phyloP scores from a whole-genome alignment of 1,140 invertebrate genomes.

The Varroa destructor region DNA sequence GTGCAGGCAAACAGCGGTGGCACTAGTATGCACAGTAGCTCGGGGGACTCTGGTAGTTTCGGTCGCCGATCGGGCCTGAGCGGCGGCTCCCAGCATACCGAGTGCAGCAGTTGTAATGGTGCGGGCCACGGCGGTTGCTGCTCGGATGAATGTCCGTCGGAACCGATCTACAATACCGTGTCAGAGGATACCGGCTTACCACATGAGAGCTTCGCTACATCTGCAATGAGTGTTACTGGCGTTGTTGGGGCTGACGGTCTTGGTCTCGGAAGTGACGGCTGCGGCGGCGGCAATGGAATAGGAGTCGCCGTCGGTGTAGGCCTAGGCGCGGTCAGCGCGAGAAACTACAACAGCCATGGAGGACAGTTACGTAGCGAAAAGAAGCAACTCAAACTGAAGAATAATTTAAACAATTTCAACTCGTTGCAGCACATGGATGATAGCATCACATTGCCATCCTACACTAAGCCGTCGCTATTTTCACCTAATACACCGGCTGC shows the following conservation, averaged over 20 bases:
- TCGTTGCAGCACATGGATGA: conserved; percentile 27
- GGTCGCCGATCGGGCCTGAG: conserved; percentile 12
- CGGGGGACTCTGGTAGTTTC: conserved; percentile 14
- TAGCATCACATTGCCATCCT: conserved; percentile 22
- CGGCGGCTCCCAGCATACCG: conserved; percentile 16
- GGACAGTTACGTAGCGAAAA: conserved; percentile 3
- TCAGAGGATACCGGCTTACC: neutral
- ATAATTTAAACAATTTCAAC: conserved; percentile 10
- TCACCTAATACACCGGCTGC: conserved; percentile 17
- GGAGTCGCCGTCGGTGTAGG: no score
- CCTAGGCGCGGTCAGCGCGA: neutral
- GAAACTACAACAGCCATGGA: conserved; percentile 11
- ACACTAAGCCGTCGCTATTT: conserved; percentile 7
- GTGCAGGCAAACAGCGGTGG: conserved; percentile 15
- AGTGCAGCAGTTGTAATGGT: conserved; percentile 19
- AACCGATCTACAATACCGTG: conserved; percentile 21
- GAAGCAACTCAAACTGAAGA: conserved; percentile 3
- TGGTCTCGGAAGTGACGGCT: no score
- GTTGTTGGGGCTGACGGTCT: no score
- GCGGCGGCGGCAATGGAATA: no score
- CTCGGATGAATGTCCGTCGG: neutral
- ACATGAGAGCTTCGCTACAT: no score
- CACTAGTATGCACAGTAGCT: conserved; percentile 22
- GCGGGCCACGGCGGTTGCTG: neutral
- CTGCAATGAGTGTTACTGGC: no score